phyloP scores from a whole-genome alignment of 2,797 vertebrate species.

The Diplodus sargus region DNA sequence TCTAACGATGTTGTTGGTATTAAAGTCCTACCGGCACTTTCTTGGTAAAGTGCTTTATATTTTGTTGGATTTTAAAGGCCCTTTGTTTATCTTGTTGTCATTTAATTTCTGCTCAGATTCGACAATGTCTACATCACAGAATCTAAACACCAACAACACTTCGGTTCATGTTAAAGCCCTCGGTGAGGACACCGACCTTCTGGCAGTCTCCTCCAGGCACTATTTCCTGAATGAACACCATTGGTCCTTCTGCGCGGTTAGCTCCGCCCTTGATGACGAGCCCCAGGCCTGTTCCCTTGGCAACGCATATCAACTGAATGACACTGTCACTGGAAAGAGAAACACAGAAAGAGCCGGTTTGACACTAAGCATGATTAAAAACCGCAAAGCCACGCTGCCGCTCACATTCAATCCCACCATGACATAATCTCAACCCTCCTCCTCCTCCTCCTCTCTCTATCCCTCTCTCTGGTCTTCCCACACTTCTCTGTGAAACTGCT shows the following conservation, averaged over 20 bases:
- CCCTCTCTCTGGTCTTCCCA: slow-evolving; percentile 1
- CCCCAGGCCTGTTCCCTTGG: slow-evolving; percentile 90
- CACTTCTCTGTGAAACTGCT: slow-evolving; percentile 37
- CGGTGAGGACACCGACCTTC: slow-evolving; percentile 84
- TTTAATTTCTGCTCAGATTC: not conserved
- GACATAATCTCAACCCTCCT: slow-evolving; percentile 28
- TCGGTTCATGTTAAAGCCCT: not conserved
- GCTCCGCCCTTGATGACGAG: slow-evolving; percentile 92
- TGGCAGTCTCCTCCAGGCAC: slow-evolving; percentile 93
- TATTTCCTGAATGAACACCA: slow-evolving; percentile 94
- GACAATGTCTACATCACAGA: too few species aligned
- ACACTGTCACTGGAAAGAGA: slow-evolving; percentile 85
- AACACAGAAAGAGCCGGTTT: slow-evolving; percentile 15
- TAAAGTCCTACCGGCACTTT: too few species aligned
- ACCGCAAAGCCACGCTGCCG: slow-evolving; percentile 5
- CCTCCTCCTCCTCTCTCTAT: not conserved
- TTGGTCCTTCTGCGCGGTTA: slow-evolving; percentile 91
- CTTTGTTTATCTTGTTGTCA: not conserved
- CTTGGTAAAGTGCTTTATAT: too few species aligned
- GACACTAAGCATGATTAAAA: slow-evolving; percentile 48
- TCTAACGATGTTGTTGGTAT: too few species aligned
- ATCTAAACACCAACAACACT: too few species aligned
- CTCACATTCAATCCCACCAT: slow-evolving; percentile 13
- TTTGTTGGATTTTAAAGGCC: not conserved
- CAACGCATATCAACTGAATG: slow-evolving; percentile 92